phyloP scores from a whole-genome alignment of 2,113 vertebrate genomes.

The Tupaia tana region DNA sequence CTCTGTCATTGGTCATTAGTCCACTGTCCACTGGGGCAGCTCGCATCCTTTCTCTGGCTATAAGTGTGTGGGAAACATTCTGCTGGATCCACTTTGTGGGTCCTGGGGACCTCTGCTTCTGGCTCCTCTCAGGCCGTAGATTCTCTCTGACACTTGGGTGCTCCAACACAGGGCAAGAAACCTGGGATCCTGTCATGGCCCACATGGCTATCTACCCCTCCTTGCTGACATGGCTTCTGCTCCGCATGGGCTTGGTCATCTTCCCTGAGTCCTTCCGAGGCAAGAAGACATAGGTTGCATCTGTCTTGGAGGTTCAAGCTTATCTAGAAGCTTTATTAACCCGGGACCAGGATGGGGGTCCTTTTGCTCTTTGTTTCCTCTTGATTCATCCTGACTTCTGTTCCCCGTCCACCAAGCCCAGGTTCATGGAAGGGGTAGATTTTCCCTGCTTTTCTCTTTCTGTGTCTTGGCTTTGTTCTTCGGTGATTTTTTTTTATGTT shows the following conservation, averaged over 20 bases:
- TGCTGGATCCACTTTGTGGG: background rate
- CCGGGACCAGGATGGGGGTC: no score
- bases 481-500: background rate
- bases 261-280: background rate
- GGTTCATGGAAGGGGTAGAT: rapidly evolving
- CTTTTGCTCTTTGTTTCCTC: background rate
- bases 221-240: no score
- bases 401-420: background rate
- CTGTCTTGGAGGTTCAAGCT: background rate
- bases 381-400: background rate
- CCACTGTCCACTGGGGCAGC: no score
- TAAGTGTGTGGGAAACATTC: background rate
- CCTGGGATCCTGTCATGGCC: background rate
- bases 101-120: background rate
- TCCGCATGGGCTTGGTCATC: background rate
- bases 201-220: background rate
- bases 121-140: background rate
- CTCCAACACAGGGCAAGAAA: rapidly evolving
- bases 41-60: background rate
- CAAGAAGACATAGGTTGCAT: background rate
- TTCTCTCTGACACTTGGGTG: background rate
- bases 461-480: background rate
- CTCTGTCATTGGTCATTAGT: background rate
- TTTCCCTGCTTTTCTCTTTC: background rate
- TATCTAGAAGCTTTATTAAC: background rate